phyloP scores from a whole-genome alignment of 2,113 vertebrate genomes.

The Proteles cristata region DNA sequence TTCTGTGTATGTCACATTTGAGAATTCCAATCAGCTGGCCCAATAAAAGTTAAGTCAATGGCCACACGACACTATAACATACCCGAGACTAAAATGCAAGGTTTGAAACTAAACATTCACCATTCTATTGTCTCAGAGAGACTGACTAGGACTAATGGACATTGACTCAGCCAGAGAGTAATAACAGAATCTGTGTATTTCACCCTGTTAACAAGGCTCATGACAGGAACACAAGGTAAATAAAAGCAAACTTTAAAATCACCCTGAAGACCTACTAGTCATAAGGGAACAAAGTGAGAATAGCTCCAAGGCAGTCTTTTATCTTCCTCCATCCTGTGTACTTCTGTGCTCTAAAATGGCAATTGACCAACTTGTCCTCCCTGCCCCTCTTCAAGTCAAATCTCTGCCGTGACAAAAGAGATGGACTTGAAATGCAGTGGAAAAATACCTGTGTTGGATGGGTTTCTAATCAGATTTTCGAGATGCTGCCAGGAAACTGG shows the following conservation, averaged over 20 bases:
- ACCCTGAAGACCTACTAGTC: neutral
- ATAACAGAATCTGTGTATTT: neutral
- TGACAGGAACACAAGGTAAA: neutral
- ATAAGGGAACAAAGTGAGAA: neutral
- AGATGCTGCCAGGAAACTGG: constrained; percentile 36
- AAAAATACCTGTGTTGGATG: neutral
- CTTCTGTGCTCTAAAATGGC: neutral
- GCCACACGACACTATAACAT: neutral
- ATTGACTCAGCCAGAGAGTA: neutral
- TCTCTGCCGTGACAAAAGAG: neutral
- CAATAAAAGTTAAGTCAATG: neutral
- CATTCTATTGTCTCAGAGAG: neutral
- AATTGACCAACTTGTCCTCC: neutral
- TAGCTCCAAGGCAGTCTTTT: neutral
- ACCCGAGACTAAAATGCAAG: neutral
- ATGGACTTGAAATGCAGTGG: neutral
- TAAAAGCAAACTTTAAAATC: neutral
- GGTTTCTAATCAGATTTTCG: constrained; percentile 61
- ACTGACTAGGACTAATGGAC: neutral
- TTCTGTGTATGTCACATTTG: neutral
- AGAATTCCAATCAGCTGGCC: neutral
- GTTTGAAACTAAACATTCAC: neutral
- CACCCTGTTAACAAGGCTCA: neutral
- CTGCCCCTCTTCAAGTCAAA: neutral
- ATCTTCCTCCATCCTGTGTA: neutral